Conservation (phyloP, 2,113 vertebrate genomes). For the Phalacrocorax carbo region DNA sequence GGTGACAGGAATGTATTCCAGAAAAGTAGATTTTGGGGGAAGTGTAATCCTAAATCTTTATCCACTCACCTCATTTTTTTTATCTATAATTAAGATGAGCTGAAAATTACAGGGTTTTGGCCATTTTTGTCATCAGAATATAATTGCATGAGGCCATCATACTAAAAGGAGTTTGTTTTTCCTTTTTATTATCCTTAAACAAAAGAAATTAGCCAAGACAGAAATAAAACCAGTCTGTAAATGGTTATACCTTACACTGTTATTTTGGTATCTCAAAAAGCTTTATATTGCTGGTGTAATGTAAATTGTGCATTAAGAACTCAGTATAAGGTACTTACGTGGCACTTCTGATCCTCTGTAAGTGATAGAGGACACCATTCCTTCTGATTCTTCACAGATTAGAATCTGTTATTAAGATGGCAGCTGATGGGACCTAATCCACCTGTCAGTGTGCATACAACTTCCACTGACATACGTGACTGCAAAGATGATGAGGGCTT, state of each 20-base stretch:
- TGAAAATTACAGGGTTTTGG: neutral
- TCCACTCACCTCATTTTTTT: neutral
- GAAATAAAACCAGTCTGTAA: neutral
- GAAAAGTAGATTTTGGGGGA: neutral
- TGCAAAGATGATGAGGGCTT: neutral
- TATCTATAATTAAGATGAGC: neutral
- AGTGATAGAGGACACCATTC: neutral
- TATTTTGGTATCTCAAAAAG: neutral
- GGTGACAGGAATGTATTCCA: neutral
- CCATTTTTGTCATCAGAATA: neutral
- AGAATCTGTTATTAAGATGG: neutral
- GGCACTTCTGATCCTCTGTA: neutral
- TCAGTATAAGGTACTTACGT: neutral
- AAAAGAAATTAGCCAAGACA: neutral
- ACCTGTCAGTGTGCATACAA: neutral
- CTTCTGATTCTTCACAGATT: neutral
- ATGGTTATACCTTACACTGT: neutral
- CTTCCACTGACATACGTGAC: constrained; percentile 2
- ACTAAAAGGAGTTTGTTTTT: neutral
- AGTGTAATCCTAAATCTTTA: neutral
- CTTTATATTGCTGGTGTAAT: neutral
- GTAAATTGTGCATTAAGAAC: neutral
- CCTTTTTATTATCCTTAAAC: neutral
- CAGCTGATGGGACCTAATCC: constrained; percentile 38
- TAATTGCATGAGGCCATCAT: neutral